Conservation (phyloP, 1,140 invertebrate species). For the Zeugodacus cucurbitae region DNA sequence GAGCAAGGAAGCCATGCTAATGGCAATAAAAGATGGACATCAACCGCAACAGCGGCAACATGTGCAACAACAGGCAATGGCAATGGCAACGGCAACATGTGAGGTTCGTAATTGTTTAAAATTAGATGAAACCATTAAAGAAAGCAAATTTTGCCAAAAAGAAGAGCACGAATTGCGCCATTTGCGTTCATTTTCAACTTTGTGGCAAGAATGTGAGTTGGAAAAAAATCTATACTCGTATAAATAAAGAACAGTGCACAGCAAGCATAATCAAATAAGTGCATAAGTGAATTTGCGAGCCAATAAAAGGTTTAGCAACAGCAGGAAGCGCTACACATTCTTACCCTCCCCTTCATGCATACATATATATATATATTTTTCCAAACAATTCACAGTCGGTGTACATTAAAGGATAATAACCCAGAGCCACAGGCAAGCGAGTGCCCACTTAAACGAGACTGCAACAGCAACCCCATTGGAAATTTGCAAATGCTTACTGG, state of each 20-base stretch:
- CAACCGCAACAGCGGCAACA: background rate
- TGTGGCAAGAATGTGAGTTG: background rate
- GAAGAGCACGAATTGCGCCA: background rate
- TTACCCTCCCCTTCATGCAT: background rate
- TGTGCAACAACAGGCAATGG: background rate
- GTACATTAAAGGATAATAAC: slow-evolving; percentile 37
- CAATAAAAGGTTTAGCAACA: slow-evolving; percentile 28
- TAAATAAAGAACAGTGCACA: background rate
- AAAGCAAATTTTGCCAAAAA: background rate
- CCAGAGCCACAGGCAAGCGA: background rate
- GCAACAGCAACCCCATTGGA: background rate
- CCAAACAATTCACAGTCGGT: background rate
- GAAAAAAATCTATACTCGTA: background rate
- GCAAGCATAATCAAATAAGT: slow-evolving; percentile 12
- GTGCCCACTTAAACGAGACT: background rate
- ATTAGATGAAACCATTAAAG: slow-evolving; percentile 16
- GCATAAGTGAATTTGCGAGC: background rate
- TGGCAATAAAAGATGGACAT: background rate
- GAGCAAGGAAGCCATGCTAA: background rate
- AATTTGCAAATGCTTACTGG: slow-evolving; percentile 8
- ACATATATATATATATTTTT: background rate
- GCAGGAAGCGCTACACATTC: background rate
- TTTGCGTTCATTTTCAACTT: background rate
- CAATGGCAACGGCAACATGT: background rate
- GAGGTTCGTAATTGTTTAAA: slow-evolving; percentile 1